Evolutionary conservation across 2,888 invertebrate genomes (phyloP), one percentile per base, ranked within the genome.

Genomic region (Phanerotoma sp.): DNA sequence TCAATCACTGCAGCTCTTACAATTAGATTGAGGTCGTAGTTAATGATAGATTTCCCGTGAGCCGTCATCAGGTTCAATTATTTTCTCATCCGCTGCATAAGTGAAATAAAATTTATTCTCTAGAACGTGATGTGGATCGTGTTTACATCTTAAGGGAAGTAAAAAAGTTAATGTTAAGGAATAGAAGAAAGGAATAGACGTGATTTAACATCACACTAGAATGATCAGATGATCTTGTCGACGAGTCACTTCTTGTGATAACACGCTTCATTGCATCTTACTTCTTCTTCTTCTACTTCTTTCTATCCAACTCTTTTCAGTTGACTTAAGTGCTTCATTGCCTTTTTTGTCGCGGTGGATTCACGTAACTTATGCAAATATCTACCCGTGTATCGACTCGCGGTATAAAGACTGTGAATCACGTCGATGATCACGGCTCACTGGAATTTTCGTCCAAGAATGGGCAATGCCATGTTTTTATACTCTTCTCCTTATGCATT

Each of bases 311-410:
- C 25, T 25, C 7, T 25, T 25, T 25, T 9, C 7, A 25, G 7
- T 25, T 25, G 25, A 25, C 25, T 25, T 7, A 25, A 25, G 25
- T 25, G 9, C 25, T 32, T 40, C 18, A 15, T 38, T 15, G 3
- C 21, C 13, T 16, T 25, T 15, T 22, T 21, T 18, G 15, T 15
- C 21, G 15, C 7, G 13, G 10, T 7, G 16, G 37, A 37, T 37
- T 22, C 10, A 51, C 51, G 57, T 45, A 59, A 57, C 49, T 55
- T 46, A 52, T 60, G 57, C 46, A 54, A 57, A 60, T 54, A 51
- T 52, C 49, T 22, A n/a, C n/a, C n/a, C n/a, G n/a, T n/a, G n/a
- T n/a, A n/a, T n/a, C n/a, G 13, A 40, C 40, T 51, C 46, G 57
- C 42, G 46, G 51, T 28, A 42, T 41, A 38, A 48, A 47, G 54